Evolutionary conservation across 2,888 invertebrate species (phyloP), one percentile per base, ranked within the genome.

Genomic region (Diaphora mendica): DNA sequence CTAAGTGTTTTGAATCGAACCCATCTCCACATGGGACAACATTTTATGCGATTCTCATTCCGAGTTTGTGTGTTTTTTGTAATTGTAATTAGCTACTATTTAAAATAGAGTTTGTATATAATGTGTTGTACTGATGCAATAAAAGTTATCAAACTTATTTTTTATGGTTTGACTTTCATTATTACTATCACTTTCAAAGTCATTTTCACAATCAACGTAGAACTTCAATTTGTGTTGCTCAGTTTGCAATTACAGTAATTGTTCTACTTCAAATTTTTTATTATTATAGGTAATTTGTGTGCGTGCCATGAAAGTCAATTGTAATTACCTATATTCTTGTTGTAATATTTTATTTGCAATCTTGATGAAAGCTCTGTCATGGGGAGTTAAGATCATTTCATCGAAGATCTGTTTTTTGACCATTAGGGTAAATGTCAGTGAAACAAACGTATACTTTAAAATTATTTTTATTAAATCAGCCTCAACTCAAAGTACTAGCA

Each of bases 391-490:
- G 65, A 51, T 71, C 26, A 23, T 33, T 55, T 3, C 20, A 66
- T n/a, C 33, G 7, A 26, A 51, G 51, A 15, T 65, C 26, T 39
- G 7, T 35, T 0, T 35, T 8, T 35, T 35, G 35, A 7, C 35
- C 35, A 35, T 35, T 39, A 39, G 39, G 9, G 33, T 51, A 39
- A 11, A 62, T 23, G 15, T 20, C 77, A 84, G 39, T 85, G 86
- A 71, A 77, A 76, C 51, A 17, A 71, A 73, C 64, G 66, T 90
- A 89, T 86, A 90, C 91, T 92, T 92, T 90, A 90, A 86, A 88
- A 83, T 83, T 89, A 62, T 17, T 88, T 92, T 94, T 92, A 91
- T 93, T 93, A 90, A 89, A 92, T 95, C 95, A 94, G 95, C 94
- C 95, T 95, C 94, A 93, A 91, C 87, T 88, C 90, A 91, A 89